Conservation (phyloP, 2,888 invertebrate species). For the Chromoteleia sp. region DNA sequence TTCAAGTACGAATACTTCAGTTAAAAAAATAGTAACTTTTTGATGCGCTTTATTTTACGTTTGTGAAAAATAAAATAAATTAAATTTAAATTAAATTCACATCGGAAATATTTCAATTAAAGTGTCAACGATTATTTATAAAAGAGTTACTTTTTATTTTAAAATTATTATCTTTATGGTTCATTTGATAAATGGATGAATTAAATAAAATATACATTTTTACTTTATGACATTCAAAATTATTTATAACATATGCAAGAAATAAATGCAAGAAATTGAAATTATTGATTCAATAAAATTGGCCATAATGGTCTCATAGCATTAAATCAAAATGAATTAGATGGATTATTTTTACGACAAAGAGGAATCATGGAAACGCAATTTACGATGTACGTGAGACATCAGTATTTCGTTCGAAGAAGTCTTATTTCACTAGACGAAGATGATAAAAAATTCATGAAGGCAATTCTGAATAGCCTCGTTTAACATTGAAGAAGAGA, state of each 20-base stretch:
- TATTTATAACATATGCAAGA: too few species aligned
- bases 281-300: slow-evolving; percentile 36
- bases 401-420: slow-evolving; percentile 42
- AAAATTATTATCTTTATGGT: too few species aligned
- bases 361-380: slow-evolving; percentile 55
- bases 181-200: too few species aligned
- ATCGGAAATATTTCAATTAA: too few species aligned
- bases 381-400: slow-evolving; percentile 65
- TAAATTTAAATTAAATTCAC: too few species aligned
- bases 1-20: neutral
- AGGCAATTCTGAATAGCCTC: slow-evolving; percentile 59
- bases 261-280: slow-evolving; percentile 5
- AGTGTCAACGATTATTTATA: too few species aligned
- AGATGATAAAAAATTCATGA: slow-evolving; percentile 65
- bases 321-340: slow-evolving; percentile 46
- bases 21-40: neutral
- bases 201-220: too few species aligned
- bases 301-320: slow-evolving; percentile 28
- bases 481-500: slow-evolving; percentile 53
- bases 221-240: too few species aligned
- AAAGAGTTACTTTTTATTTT: too few species aligned
- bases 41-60: neutral
- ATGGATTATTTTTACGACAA: slow-evolving; percentile 62
- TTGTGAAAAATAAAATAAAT: too few species aligned
- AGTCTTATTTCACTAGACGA: slow-evolving; percentile 58